phyloP scores from a whole-genome alignment of 2,888 invertebrate genomes.

The Caenorhabditis sp. region DNA sequence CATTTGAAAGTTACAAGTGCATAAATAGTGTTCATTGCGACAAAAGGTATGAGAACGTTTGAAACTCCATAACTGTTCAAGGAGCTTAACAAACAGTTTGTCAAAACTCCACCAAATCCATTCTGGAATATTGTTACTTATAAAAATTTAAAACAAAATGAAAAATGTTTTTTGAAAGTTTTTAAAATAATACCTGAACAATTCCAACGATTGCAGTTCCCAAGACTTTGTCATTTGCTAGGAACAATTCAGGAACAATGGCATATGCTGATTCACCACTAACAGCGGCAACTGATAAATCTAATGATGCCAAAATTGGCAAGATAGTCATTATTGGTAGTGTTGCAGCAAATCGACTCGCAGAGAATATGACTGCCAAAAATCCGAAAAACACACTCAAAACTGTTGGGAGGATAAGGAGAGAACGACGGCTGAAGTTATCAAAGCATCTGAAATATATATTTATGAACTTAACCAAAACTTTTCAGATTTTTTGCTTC shows the following conservation, averaged over 20 bases:
- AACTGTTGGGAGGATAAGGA: slow-evolving; percentile 60
- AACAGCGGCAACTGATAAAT: slow-evolving; percentile 64
- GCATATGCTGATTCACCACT: slow-evolving; percentile 65
- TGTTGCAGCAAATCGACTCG: slow-evolving; percentile 3
- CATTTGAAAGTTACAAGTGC: slow-evolving; percentile 44
- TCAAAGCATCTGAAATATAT: slow-evolving; percentile 53
- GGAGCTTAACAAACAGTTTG: slow-evolving; percentile 55
- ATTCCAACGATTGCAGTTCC: slow-evolving; percentile 67
- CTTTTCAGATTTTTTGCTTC: too few species aligned
- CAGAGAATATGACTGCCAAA: slow-evolving; percentile 36
- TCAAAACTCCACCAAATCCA: slow-evolving; percentile 62
- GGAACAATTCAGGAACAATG: slow-evolving; percentile 64
- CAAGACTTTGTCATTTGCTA: slow-evolving; percentile 60
- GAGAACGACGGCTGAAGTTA: slow-evolving; percentile 52
- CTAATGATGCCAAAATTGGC: slow-evolving; percentile 58
- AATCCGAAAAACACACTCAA: slow-evolving; percentile 52
- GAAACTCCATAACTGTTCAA: slow-evolving; percentile 52
- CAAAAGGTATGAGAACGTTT: slow-evolving; percentile 60
- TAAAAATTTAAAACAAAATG: background rate
- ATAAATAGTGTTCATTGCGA: slow-evolving; percentile 57
- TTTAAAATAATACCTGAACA: slow-evolving; percentile 48
- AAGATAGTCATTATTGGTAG: slow-evolving; percentile 36
- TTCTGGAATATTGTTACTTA: slow-evolving; percentile 49
- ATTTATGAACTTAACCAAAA: background rate
- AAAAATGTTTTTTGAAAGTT: too few species aligned